Evolutionary conservation across 2,113 vertebrate species (phyloP).

Genomic region (Crotalus tigris): DNA sequence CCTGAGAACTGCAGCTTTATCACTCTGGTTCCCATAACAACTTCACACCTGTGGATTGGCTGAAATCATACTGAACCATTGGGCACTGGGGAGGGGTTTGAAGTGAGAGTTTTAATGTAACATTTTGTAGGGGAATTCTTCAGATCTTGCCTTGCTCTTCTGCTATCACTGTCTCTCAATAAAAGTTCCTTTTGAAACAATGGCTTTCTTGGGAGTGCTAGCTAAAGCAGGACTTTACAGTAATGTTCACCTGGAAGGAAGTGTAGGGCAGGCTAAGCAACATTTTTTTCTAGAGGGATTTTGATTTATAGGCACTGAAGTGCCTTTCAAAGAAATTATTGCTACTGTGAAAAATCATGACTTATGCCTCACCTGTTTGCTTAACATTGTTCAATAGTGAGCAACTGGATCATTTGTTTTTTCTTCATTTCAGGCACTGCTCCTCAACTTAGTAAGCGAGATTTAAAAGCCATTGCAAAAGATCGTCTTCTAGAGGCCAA

Average conservation of each 20-base stretch:
- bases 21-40: no score
- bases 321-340: not conserved
- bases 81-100: no score
- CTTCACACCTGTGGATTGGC: no score
- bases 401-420: not conserved
- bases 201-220: no score
- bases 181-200: no score
- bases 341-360: not conserved
- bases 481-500: slow-evolving; percentile 79
- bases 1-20: no score
- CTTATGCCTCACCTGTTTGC: not conserved
- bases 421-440: slow-evolving; percentile 6
- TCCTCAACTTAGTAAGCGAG: slow-evolving; percentile 72
- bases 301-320: not conserved
- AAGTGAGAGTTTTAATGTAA: no score
- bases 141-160: no score
- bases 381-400: not conserved
- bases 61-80: no score
- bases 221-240: no score
- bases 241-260: not conserved
- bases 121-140: no score
- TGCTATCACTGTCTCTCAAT: no score
- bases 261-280: not conserved
- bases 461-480: slow-evolving; percentile 70
- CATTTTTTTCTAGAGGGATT: not conserved